Base-by-base conservation (phyloP, 2,113 vertebrate species). In the Plectropomus leopardus region DNA sequence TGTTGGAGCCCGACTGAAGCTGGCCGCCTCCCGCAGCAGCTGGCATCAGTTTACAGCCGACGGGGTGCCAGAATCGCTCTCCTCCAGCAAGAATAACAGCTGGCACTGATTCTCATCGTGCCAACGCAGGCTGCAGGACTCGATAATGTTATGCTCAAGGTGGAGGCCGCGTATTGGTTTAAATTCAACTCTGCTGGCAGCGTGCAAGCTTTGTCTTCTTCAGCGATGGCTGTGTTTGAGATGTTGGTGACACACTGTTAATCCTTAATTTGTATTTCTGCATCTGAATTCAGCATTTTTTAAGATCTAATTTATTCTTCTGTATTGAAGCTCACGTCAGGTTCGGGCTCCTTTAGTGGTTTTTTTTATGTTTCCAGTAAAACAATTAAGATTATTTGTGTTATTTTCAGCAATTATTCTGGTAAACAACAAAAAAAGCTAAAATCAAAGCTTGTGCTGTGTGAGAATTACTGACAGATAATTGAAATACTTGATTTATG, bases 11-110 rank as follows among this genome's bases (percentile, higher is more conserved):
- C 15, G 50, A 69, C 23, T 44, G 78, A 58, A 34, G 23, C 76
- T 63, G 72, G 60, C 23, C 16, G 24, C 63, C 45, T 67, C 75
- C 67, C 24, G 63, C 72, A 65, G 85, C 86, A 82, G 74, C 87
- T 89, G 89, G 87, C 83, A 3, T 24, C 72, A 2, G 36, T 77
- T 84, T 81, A 70, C 71, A 64, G 61, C 69, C 64, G 21, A 10
- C 59, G 17, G 72, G 10, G 44, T 68, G 82, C 84, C 86, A 87
- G 79, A 50, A 48, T 40, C 34, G 4, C 9, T 76, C 71, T 85
- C 76, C 76, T 85, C 61, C 79, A 76, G 82, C 75, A 44, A 65
- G 72, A 88, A 47, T 3, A 85, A 51, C 89, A 88, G 84, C 86
- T 88, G 86, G 89, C 86, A 78, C 23, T 4, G 73, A 70, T 48